Conservation (phyloP, 2,888 invertebrate genomes). For the Synergus japonicus region DNA sequence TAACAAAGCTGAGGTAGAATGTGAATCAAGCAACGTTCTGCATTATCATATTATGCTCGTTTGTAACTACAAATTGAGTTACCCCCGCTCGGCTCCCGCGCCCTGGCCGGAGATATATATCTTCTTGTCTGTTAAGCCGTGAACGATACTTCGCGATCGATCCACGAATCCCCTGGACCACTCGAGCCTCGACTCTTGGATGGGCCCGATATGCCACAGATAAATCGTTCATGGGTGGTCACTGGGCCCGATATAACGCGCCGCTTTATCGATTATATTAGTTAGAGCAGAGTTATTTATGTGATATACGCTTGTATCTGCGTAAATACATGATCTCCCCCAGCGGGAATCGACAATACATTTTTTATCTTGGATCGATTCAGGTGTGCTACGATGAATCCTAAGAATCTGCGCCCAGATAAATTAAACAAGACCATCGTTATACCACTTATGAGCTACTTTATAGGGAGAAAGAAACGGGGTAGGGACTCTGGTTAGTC, state of each 20-base stretch:
- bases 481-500: no score
- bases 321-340: slow-evolving; percentile 22
- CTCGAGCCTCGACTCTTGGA: slow-evolving; percentile 19
- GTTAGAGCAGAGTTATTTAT: slow-evolving; percentile 25
- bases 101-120: slow-evolving; percentile 61
- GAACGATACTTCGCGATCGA: slow-evolving; percentile 64
- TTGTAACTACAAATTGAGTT: slow-evolving; percentile 77
- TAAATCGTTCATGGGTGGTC: slow-evolving; percentile 56
- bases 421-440: background rate
- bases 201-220: slow-evolving; percentile 47
- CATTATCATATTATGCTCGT: slow-evolving; percentile 76
- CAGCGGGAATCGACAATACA: slow-evolving; percentile 17
- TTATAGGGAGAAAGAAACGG: background rate
- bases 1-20: slow-evolving; percentile 59
- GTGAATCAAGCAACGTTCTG: slow-evolving; percentile 43
- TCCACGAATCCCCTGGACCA: slow-evolving; percentile 43
- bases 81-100: slow-evolving; percentile 63
- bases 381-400: background rate
- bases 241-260: slow-evolving; percentile 39
- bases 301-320: slow-evolving; percentile 31
- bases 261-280: slow-evolving; percentile 27
- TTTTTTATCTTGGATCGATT: slow-evolving; percentile 4
- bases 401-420: background rate
- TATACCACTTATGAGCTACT: background rate
- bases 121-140: slow-evolving; percentile 64